A percentile compares a stretch with the other conserved stretches of the same genome.
phyloP scores from a whole-genome alignment of 2,113 vertebrate genomes.

The Mirounga angustirostris region DNA sequence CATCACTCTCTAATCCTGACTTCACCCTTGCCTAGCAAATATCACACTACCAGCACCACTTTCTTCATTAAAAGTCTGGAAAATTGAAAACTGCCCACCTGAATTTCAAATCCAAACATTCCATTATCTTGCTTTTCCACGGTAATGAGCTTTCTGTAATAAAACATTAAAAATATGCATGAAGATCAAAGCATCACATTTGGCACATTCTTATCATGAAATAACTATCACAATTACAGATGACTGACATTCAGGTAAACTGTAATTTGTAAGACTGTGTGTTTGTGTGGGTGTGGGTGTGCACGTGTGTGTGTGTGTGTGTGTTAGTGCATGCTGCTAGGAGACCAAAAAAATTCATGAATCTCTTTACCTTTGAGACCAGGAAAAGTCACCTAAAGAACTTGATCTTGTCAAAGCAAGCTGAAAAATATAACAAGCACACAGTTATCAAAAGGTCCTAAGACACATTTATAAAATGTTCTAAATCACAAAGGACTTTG shows the following conservation, averaged over 20 bases:
- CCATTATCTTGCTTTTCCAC: conserved; percentile 96
- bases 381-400: conserved; percentile 83
- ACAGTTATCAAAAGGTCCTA: conserved; percentile 55
- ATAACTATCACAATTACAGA: neutral
- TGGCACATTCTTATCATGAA: neutral
- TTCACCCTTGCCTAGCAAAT: neutral
- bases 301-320: neutral
- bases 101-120: conserved; percentile 97
- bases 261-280: neutral
- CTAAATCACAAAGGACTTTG: neutral
- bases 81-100: conserved; percentile 88
- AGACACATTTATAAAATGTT: neutral
- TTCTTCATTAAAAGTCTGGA: conserved; percentile 18
- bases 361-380: conserved; percentile 87
- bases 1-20: neutral
- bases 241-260: conserved; percentile 11
- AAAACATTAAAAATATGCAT: rapidly evolving
- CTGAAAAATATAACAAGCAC: conserved; percentile 81
- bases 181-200: rapidly evolving
- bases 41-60: neutral
- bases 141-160: conserved; percentile 84
- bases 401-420: conserved; percentile 86
- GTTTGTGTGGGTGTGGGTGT: neutral
- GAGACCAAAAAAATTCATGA: conserved; percentile 6
- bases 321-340: neutral